phyloP scores from a whole-genome alignment of 2,797 vertebrate species.

The Sebastes matsubarae region DNA sequence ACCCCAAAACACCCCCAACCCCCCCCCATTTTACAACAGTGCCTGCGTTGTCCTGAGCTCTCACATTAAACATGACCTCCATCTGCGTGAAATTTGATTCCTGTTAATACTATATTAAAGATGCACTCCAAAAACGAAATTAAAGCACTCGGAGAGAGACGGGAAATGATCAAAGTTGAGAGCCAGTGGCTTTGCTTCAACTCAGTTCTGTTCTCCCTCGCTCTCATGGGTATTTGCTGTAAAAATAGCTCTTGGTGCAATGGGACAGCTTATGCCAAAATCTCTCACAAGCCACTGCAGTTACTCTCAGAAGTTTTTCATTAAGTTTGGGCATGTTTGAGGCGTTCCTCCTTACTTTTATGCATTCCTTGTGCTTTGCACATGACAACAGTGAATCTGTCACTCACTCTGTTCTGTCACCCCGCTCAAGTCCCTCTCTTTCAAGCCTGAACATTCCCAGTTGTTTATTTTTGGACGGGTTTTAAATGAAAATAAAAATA shows the following conservation, averaged over 20 bases:
- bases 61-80: slow-evolving; percentile 76
- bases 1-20: slow-evolving; percentile 20
- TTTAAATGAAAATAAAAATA: slow-evolving; percentile 45
- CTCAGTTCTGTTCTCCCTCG: slow-evolving; percentile 63
- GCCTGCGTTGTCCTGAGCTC: slow-evolving; percentile 54
- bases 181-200: slow-evolving; percentile 71
- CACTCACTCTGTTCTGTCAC: slow-evolving; percentile 62
- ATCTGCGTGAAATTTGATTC: slow-evolving; percentile 63
- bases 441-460: slow-evolving; percentile 24
- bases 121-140: slow-evolving; percentile 39
- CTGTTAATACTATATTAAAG: slow-evolving; percentile 63
- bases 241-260: slow-evolving; percentile 82
- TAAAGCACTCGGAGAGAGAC: slow-evolving; percentile 39
- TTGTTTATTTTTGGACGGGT: slow-evolving; percentile 61
- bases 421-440: slow-evolving; percentile 33
- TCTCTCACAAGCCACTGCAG: slow-evolving; percentile 74
- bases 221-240: slow-evolving; percentile 78
- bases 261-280: slow-evolving; percentile 81
- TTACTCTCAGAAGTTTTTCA: slow-evolving; percentile 72
- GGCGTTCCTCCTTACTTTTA: slow-evolving; percentile 57
- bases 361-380: slow-evolving; percentile 45
- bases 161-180: slow-evolving; percentile 76
- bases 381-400: slow-evolving; percentile 55
- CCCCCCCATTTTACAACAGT: slow-evolving; percentile 49
- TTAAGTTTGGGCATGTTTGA: slow-evolving; percentile 69